Evolutionary conservation across 2,797 vertebrate species (phyloP).

Genomic region (Australoheros facetus): DNA sequence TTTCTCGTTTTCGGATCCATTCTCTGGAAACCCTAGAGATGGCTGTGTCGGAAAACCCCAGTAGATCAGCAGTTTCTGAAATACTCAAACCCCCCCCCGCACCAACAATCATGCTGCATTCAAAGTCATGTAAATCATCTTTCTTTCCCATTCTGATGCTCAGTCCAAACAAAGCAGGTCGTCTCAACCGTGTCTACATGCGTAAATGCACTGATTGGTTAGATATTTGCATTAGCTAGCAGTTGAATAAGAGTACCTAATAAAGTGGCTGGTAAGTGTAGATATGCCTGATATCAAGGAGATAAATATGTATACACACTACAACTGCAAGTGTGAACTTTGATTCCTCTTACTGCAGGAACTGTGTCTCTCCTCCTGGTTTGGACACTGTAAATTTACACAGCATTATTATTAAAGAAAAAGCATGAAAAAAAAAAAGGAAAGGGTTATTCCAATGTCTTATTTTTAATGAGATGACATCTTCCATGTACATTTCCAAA

Average conservation of each 20-base stretch:
- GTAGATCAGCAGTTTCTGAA: too few relatives aligned
- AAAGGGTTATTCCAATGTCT: background rate
- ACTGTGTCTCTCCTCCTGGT: too few relatives aligned
- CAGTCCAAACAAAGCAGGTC: too few relatives aligned
- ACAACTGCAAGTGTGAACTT: background rate
- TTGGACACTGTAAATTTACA: background rate
- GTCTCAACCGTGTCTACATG: background rate
- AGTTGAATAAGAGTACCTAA: background rate
- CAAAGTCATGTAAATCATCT: too few relatives aligned
- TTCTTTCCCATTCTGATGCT: too few relatives aligned
- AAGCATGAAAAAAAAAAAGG: background rate
- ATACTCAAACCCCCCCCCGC: too few relatives aligned
- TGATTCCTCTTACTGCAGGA: background rate
- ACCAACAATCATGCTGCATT: too few relatives aligned
- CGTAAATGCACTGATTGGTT: background rate
- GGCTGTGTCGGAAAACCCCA: too few relatives aligned
- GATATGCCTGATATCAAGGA: background rate
- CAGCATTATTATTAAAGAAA: background rate
- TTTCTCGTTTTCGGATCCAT: too few relatives aligned
- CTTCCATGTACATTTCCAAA: constrained; percentile 61
- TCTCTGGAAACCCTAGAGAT: too few relatives aligned
- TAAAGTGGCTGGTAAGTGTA: background rate
- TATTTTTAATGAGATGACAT: constrained; percentile 47
- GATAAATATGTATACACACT: background rate
- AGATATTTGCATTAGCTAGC: background rate